Base-by-base conservation (phyloP, 2,888 invertebrate genomes). In the Dilophus febrilis region DNA sequence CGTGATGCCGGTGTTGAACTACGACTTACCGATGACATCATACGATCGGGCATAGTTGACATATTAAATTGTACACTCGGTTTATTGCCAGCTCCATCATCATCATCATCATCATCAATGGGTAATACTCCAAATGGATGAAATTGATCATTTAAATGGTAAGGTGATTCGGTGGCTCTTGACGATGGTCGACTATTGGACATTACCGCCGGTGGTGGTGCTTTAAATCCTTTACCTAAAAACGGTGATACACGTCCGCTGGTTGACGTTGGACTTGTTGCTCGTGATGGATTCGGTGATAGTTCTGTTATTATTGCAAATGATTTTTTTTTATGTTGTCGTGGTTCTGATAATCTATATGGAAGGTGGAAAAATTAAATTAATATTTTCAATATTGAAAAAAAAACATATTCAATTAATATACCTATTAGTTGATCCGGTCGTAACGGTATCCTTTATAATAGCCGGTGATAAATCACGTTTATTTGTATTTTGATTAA, bases 231-330 rank as follows among this genome's bases (percentile, higher is more conserved):
- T 53, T 68, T 57, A 53, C 75, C 75, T 52, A 68, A 66, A 45
- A 75, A 75, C 3, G 75, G 76, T 10, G 74, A 73, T 35, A 69
- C 64, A 42, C 70, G 63, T 4, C 68, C 72, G 1, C 62, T 13
- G 19, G 17, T 19, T n/a, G n/a, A n/a, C 1, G 38, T 14, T 5
- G 38, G 35, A 34, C 38, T 37, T 6, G 30, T 14, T 4, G 38
- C 29, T 6, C 67, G 61, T 12, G 72, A 69, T 13, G 64, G 60
- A 33, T 59, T 57, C 4, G 72, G 67, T 4, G 68, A 60, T 37
- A 64, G 55, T 46, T 76, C 74, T 12, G 73, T 67, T 42, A 80
- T 65, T 47, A 80, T 78, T 44, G 77, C 76, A 55, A 80, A 80
- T 4, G 77, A 74, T 7, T 74, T 67, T 54, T 75, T 74, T 41